These are phyloP conservation scores for Aphaenogaster floridana DNA, from an alignment of 1,140 invertebrate genomes.

Conservation along the genomic window DNA sequence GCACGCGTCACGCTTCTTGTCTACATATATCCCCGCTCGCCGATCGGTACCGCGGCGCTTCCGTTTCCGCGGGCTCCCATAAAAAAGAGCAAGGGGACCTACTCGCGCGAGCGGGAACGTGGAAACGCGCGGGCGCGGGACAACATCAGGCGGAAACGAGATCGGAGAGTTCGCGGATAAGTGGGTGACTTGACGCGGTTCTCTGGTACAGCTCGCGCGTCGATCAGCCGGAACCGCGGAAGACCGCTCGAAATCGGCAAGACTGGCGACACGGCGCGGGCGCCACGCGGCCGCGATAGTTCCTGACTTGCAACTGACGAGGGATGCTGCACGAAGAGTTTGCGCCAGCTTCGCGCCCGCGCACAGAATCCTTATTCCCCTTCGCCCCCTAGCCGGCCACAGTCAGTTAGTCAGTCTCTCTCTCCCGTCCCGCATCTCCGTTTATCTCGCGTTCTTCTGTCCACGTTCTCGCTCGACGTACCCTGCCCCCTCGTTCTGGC, in stretches of 20 bases:
- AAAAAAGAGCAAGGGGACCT: background rate
- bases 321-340: conserved; percentile 85
- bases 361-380: conserved; percentile 79
- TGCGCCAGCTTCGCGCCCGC: conserved; percentile 83
- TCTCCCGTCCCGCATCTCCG: conserved; percentile 53
- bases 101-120: conserved; percentile 21
- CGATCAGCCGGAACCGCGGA: conserved; percentile 23
- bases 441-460: conserved; percentile 56
- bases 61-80: conserved; percentile 13
- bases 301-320: conserved; percentile 85
- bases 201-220: background rate
- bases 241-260: conserved; percentile 38
- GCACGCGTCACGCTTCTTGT: background rate
- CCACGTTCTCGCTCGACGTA: conserved; percentile 23
- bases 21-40: conserved; percentile 17
- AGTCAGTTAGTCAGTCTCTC: conserved; percentile 75
- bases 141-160: background rate
- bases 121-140: background rate
- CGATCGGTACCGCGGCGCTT: conserved; percentile 30
- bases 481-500: conserved; percentile 13
- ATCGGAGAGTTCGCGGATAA: background rate
- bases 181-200: background rate
- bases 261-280: conserved; percentile 25
- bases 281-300: conserved; percentile 81
- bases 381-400: conserved; percentile 69